Percentiles rank a stretch among this genome's conserved stretches.
These are phyloP conservation scores for Prorops nasuta DNA, from an alignment of 1,140 invertebrate genomes.

Conservation along the genomic window DNA sequence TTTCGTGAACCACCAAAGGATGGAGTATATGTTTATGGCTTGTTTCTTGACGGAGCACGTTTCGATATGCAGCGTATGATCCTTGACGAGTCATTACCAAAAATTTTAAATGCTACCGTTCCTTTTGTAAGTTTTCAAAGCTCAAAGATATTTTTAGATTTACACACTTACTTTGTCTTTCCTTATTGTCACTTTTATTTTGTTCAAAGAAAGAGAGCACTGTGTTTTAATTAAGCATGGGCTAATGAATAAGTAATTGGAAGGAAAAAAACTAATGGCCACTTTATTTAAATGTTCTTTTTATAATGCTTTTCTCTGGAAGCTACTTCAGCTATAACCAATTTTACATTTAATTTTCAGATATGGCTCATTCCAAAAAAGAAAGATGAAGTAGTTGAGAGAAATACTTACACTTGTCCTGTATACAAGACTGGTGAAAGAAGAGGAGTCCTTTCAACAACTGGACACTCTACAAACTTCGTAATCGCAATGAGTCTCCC, in stretches of 20 bases:
- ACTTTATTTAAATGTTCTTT: too few species aligned
- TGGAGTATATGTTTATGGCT: conserved; percentile 81
- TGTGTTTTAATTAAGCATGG: too few species aligned
- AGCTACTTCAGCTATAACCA: too few species aligned
- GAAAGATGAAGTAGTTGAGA: conserved; percentile 64
- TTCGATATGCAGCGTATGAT: conserved; percentile 71
- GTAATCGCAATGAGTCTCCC: conserved; percentile 78
- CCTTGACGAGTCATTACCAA: conserved; percentile 78
- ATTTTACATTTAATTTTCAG: too few species aligned
- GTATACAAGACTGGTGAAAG: conserved; percentile 89
- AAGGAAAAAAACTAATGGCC: too few species aligned
- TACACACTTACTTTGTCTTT: not conserved
- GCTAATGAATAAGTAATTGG: too few species aligned
- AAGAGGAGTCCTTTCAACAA: conserved; percentile 83
- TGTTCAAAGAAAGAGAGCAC: too few species aligned
- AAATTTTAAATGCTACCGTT: conserved; percentile 78
- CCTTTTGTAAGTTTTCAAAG: conserved; percentile 72
- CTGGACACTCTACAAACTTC: conserved; percentile 92
- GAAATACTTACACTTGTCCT: conserved; percentile 75
- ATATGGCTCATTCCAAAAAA: conserved; percentile 79
- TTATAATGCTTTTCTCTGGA: too few species aligned
- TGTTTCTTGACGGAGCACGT: conserved; percentile 85
- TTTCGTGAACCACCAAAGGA: conserved; percentile 66
- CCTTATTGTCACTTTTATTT: too few species aligned
- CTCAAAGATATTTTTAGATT: conserved; percentile 16